Conservation (phyloP, 2,888 invertebrate genomes). For the Phymatocera aterrima region DNA sequence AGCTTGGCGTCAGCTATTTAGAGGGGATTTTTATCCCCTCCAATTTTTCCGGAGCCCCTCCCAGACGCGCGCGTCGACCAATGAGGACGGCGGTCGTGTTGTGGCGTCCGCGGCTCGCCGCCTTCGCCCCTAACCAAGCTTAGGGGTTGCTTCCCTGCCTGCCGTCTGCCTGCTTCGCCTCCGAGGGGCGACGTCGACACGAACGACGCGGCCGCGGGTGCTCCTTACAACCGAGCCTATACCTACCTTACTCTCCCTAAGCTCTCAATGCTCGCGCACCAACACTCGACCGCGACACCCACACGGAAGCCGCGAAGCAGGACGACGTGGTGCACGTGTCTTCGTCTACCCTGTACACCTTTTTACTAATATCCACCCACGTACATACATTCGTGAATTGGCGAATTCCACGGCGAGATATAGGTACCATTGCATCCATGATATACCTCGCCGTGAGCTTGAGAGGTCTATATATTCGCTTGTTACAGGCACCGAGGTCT, state of each 20-base stretch:
- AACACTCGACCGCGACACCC: constrained; percentile 44
- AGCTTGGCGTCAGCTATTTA: constrained; percentile 72
- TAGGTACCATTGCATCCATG: no score
- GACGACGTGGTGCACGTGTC: constrained; percentile 23
- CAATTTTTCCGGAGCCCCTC: constrained; percentile 73
- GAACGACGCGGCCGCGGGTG: constrained; percentile 36
- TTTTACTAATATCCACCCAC: background rate
- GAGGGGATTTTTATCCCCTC: constrained; percentile 73
- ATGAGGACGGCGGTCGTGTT: constrained; percentile 74
- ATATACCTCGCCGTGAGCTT: no score
- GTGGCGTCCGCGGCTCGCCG: constrained; percentile 74
- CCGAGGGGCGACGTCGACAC: constrained; percentile 40
- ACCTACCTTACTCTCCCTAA: constrained; percentile 35
- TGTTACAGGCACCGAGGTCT: no score
- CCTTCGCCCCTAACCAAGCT: constrained; percentile 71
- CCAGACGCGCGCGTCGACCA: constrained; percentile 71
- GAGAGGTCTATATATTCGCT: no score
- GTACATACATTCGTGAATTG: background rate
- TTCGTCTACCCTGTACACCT: background rate
- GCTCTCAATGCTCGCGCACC: constrained; percentile 23
- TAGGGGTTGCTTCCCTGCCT: constrained; percentile 59
- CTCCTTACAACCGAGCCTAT: constrained; percentile 30
- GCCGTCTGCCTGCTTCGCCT: constrained; percentile 18
- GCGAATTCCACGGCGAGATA: no score
- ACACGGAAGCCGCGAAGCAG: constrained; percentile 43